Base-by-base conservation (phyloP, 2,888 invertebrate genomes). In the Dastarcus helophoroides region DNA sequence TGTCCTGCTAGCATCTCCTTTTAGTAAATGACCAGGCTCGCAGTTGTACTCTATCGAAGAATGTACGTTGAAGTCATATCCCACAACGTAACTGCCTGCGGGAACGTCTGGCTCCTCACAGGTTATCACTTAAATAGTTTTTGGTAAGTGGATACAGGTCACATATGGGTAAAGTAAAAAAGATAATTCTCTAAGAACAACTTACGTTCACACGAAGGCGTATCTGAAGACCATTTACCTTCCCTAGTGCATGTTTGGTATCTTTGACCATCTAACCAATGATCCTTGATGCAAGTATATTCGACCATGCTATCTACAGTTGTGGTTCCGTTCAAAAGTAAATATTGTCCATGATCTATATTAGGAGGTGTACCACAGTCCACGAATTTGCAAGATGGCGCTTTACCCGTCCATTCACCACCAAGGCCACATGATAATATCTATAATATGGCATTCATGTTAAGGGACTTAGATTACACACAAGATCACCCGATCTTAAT, bases 51-150 rank as follows among this genome's bases (percentile, higher is more conserved):
- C 79, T 26, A 90, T 86, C 15, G 73, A 75, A 0, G 89, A 86
- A 56, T 88, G 85, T 0, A 91, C 77, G 53, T 88, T 86, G 53
- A 89, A 79, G 52, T 88, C 88, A 52, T 88, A 88, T 1, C 86
- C 88, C 10, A 86, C 82, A 36, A 90, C 86, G 58, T 79, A 88
- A 5, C 86, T 81, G 4, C 86, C 89, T 0, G 79, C 64, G 0
- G 88, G 86, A 1, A 88, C 82, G 47, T 85, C 79, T 0, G 90
- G 91, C 42, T 86, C 83, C 17, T 81, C 77, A 53, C 90, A 90
- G 0, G 81, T 76, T 35, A 89, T 88, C 50, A 89, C 84, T 85
- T 55, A 1, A 64, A 51, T n/a, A n/a, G n/a, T n/a, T n/a, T n/a
- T n/a, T n/a, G n/a, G n/a, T n/a, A n/a, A n/a, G n/a, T n/a, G n/a